Evolutionary conservation across 2,797 vertebrate genomes (phyloP).

Genomic region (Gallinago stenura): DNA sequence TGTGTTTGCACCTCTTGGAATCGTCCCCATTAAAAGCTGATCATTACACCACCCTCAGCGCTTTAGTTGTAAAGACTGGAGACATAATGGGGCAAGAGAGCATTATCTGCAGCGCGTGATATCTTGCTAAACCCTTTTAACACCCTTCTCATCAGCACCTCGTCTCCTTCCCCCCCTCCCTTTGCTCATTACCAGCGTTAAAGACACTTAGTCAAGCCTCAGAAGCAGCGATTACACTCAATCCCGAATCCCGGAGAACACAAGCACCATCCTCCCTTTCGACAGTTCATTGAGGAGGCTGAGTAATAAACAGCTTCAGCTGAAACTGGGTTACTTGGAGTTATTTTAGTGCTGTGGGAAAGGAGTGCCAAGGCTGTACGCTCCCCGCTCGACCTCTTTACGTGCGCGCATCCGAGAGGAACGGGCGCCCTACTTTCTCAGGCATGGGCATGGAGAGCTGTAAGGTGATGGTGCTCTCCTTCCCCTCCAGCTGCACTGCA

Average conservation of each 20-base stretch:
- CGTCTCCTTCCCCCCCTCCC: neutral
- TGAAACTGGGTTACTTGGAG: neutral
- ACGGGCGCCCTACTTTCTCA: neutral
- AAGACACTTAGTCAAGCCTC: neutral
- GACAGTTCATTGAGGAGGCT: neutral
- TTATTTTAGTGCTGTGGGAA: neutral
- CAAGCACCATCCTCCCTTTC: neutral
- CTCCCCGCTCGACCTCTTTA: neutral
- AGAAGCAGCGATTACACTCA: neutral
- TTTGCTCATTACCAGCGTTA: neutral
- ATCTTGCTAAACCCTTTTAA: neutral
- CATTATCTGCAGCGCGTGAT: neutral
- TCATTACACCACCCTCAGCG: neutral
- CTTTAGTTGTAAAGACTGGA: neutral
- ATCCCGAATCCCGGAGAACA: neutral
- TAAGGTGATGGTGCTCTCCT: neutral
- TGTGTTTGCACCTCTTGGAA: neutral
- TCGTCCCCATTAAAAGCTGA: neutral
- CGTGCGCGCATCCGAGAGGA: neutral
- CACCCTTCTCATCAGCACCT: neutral
- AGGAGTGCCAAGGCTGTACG: fast-evolving
- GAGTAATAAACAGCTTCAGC: neutral
- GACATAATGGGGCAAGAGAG: neutral
- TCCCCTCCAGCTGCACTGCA: neutral
- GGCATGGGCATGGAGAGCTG: neutral